A percentile compares a stretch with the other conserved stretches of the same genome.
Conservation (phyloP, 2,888 invertebrate species). For the Campoletis raptor region DNA sequence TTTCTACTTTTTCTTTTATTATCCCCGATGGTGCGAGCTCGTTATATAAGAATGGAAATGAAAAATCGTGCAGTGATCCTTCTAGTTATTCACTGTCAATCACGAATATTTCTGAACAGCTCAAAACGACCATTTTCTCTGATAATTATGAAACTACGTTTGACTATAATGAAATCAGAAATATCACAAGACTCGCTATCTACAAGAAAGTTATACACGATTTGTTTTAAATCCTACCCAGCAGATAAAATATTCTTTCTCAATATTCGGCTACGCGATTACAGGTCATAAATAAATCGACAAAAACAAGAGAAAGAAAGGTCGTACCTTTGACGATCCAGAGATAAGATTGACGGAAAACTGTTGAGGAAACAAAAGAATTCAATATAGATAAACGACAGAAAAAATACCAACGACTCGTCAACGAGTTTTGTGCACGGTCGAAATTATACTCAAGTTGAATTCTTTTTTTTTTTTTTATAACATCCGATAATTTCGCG, state of each 20-base stretch:
- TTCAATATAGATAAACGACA: not conserved
- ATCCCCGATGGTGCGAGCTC: conserved; percentile 7
- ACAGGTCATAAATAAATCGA: conserved; percentile 12
- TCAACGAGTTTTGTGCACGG: not conserved
- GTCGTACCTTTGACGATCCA: not conserved
- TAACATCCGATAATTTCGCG: conserved; percentile 23
- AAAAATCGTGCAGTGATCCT: not conserved
- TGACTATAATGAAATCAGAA: conserved; percentile 3
- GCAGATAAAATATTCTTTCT: conserved; percentile 7
- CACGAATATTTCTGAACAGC: not conserved
- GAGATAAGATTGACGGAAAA: conserved; percentile 10
- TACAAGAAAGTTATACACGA: not conserved
- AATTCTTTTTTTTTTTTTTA: conserved; percentile 8
- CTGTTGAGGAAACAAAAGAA: not conserved
- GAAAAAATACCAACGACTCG: not conserved
- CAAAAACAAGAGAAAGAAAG: not conserved
- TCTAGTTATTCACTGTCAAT: not conserved
- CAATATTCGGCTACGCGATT: not conserved
- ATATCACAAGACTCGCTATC: not conserved
- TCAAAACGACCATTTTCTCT: not conserved
- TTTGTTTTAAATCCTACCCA: not conserved
- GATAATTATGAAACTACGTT: not conserved
- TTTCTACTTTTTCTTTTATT: not conserved
- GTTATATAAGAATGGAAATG: not conserved
- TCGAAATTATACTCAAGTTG: conserved; percentile 18